A percentile compares a stretch with the other conserved stretches of the same genome.
Evolutionary conservation across 2,797 vertebrate species (phyloP).

Genomic region (Pempheris klunzingeri): DNA sequence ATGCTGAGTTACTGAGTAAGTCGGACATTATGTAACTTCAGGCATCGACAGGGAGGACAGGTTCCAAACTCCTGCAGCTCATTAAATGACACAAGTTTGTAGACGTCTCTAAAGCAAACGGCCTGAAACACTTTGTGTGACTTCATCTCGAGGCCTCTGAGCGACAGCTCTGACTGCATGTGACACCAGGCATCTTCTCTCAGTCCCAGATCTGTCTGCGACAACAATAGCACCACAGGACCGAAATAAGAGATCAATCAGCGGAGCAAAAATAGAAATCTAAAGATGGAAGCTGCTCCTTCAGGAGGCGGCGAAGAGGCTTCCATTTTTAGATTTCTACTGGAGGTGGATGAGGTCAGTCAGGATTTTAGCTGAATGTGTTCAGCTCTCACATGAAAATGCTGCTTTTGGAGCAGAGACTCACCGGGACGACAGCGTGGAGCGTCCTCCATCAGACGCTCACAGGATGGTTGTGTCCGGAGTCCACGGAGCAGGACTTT

Average conservation of each 20-base stretch:
- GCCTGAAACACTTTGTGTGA: neutral
- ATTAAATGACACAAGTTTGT: neutral
- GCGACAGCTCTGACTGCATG: neutral
- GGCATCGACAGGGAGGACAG: neutral
- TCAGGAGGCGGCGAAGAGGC: neutral
- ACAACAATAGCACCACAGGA: constrained; percentile 26
- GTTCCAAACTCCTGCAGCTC: neutral
- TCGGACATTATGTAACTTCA: neutral
- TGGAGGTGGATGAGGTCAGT: constrained; percentile 30
- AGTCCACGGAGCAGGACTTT: constrained; percentile 74
- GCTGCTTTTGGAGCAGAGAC: constrained; percentile 24
- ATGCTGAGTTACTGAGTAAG: neutral
- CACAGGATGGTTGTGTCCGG: constrained; percentile 51
- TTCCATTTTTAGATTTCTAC: constrained; percentile 29
- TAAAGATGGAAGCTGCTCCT: constrained; percentile 60
- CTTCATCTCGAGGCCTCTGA: constrained; percentile 1
- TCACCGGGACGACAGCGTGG: constrained; percentile 53
- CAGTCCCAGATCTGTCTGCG: constrained; percentile 44
- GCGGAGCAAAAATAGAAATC: constrained; percentile 62
- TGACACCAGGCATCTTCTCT: neutral
- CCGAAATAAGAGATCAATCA: constrained; percentile 46
- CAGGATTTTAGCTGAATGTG: neutral
- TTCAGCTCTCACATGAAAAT: neutral
- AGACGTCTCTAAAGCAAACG: neutral
- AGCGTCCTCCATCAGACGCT: constrained; percentile 69